These are phyloP conservation scores for Malacosoma neustria DNA, from an alignment of 2,888 invertebrate genomes.

Conservation along the genomic window DNA sequence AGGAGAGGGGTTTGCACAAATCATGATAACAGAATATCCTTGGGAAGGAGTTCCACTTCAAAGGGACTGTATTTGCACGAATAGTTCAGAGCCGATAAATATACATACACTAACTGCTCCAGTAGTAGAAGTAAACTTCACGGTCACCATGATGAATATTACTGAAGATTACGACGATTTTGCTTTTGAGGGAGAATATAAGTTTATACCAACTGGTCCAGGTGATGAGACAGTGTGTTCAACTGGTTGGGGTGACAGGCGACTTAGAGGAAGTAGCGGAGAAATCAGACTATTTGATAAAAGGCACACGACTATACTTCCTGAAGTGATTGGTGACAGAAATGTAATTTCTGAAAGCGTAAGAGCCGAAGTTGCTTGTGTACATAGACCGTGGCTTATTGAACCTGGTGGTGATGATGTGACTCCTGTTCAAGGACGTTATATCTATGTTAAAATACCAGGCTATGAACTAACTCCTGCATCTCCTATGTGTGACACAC, in stretches of 20 bases:
- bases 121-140: conserved; percentile 82
- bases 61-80: conserved; percentile 84
- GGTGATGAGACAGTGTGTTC: conserved; percentile 77
- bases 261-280: conserved; percentile 81
- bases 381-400: conserved; percentile 85
- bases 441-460: conserved; percentile 81
- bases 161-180: conserved; percentile 87
- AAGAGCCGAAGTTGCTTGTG: conserved; percentile 75
- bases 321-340: conserved; percentile 63
- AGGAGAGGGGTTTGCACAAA: conserved; percentile 74
- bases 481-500: conserved; percentile 76
- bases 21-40: conserved; percentile 80
- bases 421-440: conserved; percentile 74
- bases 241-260: conserved; percentile 78
- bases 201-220: conserved; percentile 75
- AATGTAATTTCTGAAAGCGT: conserved; percentile 70
- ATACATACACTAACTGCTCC: conserved; percentile 81
- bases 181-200: conserved; percentile 84
- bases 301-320: conserved; percentile 52
- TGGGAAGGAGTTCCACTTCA: conserved; percentile 80
- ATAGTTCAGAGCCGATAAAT: conserved; percentile 78
- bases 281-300: conserved; percentile 81
- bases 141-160: conserved; percentile 85
- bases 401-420: conserved; percentile 84
- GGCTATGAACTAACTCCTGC: conserved; percentile 75